These are phyloP conservation scores for Zingel zingel DNA, from an alignment of 2,113 vertebrate genomes.

Conservation along the genomic window DNA sequence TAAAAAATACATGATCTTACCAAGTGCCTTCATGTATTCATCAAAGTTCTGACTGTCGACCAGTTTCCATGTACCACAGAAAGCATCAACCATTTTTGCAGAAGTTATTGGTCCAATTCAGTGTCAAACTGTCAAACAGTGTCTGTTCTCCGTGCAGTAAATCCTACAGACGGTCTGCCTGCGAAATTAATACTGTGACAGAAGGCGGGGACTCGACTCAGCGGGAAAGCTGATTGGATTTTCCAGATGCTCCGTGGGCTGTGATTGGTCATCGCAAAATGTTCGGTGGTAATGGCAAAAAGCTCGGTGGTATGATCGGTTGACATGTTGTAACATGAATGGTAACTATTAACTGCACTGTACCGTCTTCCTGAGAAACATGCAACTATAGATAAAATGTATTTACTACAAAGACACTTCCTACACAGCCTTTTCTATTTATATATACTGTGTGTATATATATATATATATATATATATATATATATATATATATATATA, in stretches of 20 bases:
- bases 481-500: too few relatives aligned
- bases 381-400: too few relatives aligned
- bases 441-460: too few relatives aligned
- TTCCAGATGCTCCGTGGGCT: background rate
- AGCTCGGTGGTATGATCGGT: background rate
- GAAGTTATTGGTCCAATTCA: slow-evolving; percentile 21
- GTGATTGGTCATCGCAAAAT: slow-evolving; percentile 61
- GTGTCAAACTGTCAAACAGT: background rate
- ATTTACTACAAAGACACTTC: too few relatives aligned
- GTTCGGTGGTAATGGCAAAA: background rate
- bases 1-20: slow-evolving; percentile 69
- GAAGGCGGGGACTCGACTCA: slow-evolving; percentile 26
- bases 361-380: background rate
- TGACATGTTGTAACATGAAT: background rate
- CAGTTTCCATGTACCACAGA: slow-evolving; percentile 96
- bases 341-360: too few relatives aligned
- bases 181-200: slow-evolving; percentile 63
- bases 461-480: too few relatives aligned
- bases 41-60: slow-evolving; percentile 97
- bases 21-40: slow-evolving; percentile 96
- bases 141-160: background rate
- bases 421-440: too few relatives aligned
- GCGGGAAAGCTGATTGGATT: slow-evolving; percentile 69
- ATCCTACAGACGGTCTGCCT: background rate
- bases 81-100: slow-evolving; percentile 92